Conservation (phyloP, 2,113 vertebrate species). For the Himantopus leucocephalus region DNA sequence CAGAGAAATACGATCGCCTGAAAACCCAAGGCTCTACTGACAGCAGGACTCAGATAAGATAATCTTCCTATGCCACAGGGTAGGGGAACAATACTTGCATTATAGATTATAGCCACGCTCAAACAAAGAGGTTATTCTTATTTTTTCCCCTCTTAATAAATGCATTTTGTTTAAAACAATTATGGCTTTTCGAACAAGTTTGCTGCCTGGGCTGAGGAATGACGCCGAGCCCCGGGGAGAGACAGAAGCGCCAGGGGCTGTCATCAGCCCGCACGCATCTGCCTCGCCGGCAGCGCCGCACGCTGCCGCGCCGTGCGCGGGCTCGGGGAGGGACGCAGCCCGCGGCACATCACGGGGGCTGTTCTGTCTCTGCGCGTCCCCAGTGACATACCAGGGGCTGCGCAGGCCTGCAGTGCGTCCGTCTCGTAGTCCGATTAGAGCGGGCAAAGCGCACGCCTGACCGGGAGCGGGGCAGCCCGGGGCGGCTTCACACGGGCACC, state of each 20-base stretch:
- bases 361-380: accelerated
- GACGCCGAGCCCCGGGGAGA: background rate
- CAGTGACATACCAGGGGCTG: background rate
- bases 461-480: background rate
- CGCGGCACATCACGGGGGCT: accelerated
- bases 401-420: accelerated
- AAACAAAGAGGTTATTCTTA: constrained; percentile 82
- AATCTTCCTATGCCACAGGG: constrained; percentile 72
- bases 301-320: no score
- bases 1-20: constrained; percentile 71
- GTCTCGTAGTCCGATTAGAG: accelerated
- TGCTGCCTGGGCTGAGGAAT: constrained; percentile 16
- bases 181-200: constrained; percentile 32
- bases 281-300: background rate
- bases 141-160: constrained; percentile 53
- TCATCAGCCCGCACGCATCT: background rate
- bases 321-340: background rate
- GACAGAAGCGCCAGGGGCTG: background rate
- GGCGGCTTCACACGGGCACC: background rate
- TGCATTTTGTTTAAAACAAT: constrained; percentile 64
- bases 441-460: accelerated
- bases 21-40: constrained; percentile 52
- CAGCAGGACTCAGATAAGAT: constrained; percentile 67
- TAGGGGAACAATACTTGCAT: constrained; percentile 75
- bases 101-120: constrained; percentile 74